A percentile compares a stretch with the other conserved stretches of the same genome.
phyloP scores from a whole-genome alignment of 2,797 vertebrate genomes.

The Melanotaenia trifasciata region DNA sequence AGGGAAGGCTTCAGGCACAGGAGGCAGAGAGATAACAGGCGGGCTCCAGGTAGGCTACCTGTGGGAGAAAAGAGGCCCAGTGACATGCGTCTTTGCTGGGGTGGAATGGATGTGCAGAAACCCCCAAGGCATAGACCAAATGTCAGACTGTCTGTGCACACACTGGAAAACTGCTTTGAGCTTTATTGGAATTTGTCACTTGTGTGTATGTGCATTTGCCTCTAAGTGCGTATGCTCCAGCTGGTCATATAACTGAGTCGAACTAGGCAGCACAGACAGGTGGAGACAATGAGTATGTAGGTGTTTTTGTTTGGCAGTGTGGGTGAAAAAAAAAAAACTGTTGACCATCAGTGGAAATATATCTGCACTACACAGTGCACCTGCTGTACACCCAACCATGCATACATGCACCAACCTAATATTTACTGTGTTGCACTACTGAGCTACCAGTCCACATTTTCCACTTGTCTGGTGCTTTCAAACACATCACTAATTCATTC shows the following conservation, averaged over 20 bases:
- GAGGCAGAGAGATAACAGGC: slow-evolving; percentile 69
- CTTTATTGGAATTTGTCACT: slow-evolving; percentile 67
- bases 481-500: slow-evolving; percentile 71
- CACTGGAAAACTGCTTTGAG: slow-evolving; percentile 63
- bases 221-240: slow-evolving; percentile 32
- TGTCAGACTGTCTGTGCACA: slow-evolving; percentile 73
- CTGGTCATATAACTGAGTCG: slow-evolving; percentile 64
- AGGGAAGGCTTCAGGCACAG: slow-evolving; percentile 60
- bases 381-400: slow-evolving; percentile 25
- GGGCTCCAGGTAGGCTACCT: slow-evolving; percentile 68
- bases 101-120: slow-evolving; percentile 52
- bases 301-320: slow-evolving; percentile 72
- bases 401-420: slow-evolving; percentile 31
- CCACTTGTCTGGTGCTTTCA: slow-evolving; percentile 44
- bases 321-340: slow-evolving; percentile 51
- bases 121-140: slow-evolving; percentile 64
- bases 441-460: slow-evolving; percentile 41
- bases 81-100: slow-evolving; percentile 68
- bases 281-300: slow-evolving; percentile 58
- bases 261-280: slow-evolving; percentile 62
- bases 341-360: slow-evolving; percentile 64
- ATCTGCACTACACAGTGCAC: slow-evolving; percentile 35
- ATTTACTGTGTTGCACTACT: slow-evolving; percentile 61
- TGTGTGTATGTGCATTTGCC: slow-evolving; percentile 38
- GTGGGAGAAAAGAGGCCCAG: slow-evolving; percentile 59